Percentiles rank a stretch among this genome's conserved stretches.
Conservation (phyloP, 2,797 vertebrate species). For the Alexandromys oeconomus region DNA sequence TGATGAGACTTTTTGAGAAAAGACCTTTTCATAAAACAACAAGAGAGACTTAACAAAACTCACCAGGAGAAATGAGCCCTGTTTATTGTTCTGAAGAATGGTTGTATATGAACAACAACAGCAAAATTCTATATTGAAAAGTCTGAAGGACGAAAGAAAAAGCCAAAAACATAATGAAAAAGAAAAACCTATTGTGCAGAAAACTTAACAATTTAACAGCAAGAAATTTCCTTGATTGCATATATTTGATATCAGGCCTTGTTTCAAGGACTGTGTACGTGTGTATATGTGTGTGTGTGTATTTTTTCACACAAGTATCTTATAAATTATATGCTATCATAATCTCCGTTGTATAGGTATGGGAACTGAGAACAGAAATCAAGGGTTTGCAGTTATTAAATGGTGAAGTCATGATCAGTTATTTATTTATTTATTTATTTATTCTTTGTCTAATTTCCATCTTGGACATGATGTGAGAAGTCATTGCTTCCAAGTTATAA, state of each 20-base stretch:
- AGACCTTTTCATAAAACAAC: background rate
- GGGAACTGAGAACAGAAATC: constrained; percentile 17
- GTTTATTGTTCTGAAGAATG: constrained; percentile 53
- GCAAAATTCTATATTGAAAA: constrained; percentile 2
- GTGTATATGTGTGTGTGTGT: background rate
- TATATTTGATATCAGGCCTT: background rate
- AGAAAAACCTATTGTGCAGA: background rate
- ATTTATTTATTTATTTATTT: background rate
- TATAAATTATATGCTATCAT: background rate
- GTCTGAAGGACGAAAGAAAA: background rate
- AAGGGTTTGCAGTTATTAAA: background rate
- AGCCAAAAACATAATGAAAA: background rate
- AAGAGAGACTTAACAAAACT: background rate
- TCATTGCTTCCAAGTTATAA: background rate
- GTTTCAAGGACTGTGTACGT: background rate
- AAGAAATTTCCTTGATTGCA: background rate
- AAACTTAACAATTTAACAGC: constrained; percentile 26
- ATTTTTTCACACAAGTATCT: background rate
- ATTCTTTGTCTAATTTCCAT: background rate
- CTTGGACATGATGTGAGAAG: background rate
- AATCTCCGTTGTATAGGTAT: background rate
- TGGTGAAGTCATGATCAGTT: background rate
- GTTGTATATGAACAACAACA: background rate
- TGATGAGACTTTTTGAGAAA: background rate
- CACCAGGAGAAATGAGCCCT: background rate